Percentiles rank a stretch among this genome's conserved stretches.
These are phyloP conservation scores for Halcyon malimbica DNA, from an alignment of 2,113 vertebrate species.

Conservation along the genomic window DNA sequence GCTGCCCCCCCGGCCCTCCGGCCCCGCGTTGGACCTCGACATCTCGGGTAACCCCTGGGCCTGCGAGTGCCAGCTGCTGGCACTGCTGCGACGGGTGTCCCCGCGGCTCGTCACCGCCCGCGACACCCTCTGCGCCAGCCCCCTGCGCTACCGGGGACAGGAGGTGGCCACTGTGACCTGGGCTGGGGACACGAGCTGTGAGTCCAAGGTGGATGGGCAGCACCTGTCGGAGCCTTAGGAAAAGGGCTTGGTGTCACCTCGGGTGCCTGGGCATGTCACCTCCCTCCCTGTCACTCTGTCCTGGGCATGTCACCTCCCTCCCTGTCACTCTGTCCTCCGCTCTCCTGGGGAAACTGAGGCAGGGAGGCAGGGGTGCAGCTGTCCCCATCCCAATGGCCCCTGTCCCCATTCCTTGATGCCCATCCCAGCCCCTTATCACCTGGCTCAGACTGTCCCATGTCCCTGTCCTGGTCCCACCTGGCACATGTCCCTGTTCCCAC, in stretches of 20 bases:
- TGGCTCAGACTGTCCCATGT: no score
- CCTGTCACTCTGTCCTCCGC: not conserved
- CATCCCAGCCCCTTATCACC: not conserved
- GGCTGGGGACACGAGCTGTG: not conserved
- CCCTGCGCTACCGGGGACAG: constrained; percentile 30
- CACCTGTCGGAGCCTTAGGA: accelerated
- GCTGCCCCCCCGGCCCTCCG: constrained; percentile 41
- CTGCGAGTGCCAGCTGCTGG: constrained; percentile 75
- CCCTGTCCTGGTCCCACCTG: not conserved
- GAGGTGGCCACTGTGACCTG: not conserved
- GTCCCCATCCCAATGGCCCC: no score
- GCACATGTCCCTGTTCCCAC: not conserved
- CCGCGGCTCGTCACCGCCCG: constrained; percentile 19
- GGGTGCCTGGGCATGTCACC: accelerated
- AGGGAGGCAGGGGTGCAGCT: not conserved
- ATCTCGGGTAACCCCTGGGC: constrained; percentile 83
- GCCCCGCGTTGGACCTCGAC: constrained; percentile 57
- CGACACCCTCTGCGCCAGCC: constrained; percentile 59
- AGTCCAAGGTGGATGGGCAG: not conserved
- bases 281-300: not conserved
- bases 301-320: not conserved
- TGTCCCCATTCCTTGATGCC: not conserved
- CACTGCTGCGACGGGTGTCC: constrained; percentile 60
- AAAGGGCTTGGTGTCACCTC: not conserved
- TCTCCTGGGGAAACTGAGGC: not conserved